Base-by-base conservation (phyloP, 2,888 invertebrate genomes). In the Noctua fimbriata region DNA sequence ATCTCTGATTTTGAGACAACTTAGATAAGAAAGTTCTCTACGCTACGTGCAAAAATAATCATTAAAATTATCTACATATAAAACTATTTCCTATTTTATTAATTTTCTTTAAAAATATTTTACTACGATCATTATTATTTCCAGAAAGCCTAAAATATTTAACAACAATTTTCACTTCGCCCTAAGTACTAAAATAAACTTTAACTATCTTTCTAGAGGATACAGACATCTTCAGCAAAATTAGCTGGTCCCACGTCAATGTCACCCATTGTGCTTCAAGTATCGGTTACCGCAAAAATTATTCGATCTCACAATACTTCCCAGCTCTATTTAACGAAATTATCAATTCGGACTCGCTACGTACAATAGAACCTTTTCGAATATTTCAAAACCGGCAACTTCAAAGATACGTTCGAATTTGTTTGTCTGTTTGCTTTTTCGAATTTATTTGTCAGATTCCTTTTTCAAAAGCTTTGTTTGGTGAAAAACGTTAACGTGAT, bases 281-380 rank as follows among this genome's bases (percentile, higher is more conserved):
- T 96, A 96, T 96, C 96, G 93, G 89, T 96, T 96, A 96, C 96
- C 96, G 95, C 96, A 97, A 93, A 96, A 96, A 96, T 96, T 95
- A 96, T 95, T 94, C 92, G 92, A 92, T 86, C 75, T 32, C 88
- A 96, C 95, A 96, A 96, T 94, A 90, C 92, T 82, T 76, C 88
- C 90, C 89, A 93, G 95, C 94, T 96, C 95, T 94, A 95, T 96
- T 95, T 96, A 96, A 96, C 95, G 92, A 95, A 96, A 96, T 96
- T 96, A 96, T 94, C 92, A 93, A 93, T 92, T 93, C 90, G 86
- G 91, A 90, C 79, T 71, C 24, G 41, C 41, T 67, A 60, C 78
- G 24, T 41, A 88, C 88, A 87, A 90, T 89, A 87, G 83, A 91
- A 93, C 91, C 67, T 93, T 92, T 88, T 91, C 74, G 21, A 55